Base-by-base conservation (phyloP, 2,113 vertebrate genomes). In the Sebastes schlegelii region DNA sequence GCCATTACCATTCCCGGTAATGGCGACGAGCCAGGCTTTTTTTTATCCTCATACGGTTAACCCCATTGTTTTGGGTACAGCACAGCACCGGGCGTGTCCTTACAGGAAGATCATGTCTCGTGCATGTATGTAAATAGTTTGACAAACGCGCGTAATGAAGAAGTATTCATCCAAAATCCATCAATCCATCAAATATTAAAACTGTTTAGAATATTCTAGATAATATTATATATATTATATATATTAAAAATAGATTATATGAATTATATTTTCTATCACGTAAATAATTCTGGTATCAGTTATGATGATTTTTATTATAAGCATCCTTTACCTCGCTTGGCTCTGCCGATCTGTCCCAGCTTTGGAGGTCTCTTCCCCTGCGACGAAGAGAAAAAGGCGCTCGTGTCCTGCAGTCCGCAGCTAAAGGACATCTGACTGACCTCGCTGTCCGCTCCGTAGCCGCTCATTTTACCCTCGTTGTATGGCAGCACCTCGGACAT, bases 401-500 rank as follows among this genome's bases (percentile, higher is more conserved):
- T 98, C 90, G 97, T 97, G 94, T 99, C 98, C 95, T 99, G 98
- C 88, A 99, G 97, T 92, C 98, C 98, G 95, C 98, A 99, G 95
- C 98, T 98, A 96, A 98, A 99, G 93, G 98, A 97, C 95, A 99
- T 96, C 90, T 99, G 97, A 72, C 95, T 96, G 91, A 97, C 97
- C 92, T 99, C 98, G 86, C 96, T 95, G 93, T 98, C 98, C 79
- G 96, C 94, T 90, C 97, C 97, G 89, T 97, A 99, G 94, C 97
- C 97, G 94, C 90, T 97, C 98, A 99, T 98, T 92, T 99, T 99
- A 87, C 98, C 97, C 94, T 99, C 98, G 94, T 95, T 96, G 95
- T 98, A 99, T 88, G 98, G 98, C 94, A 99, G 94, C 87, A 99
- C 97, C 93, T 99, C 98, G 90, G 98, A 99, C 98, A 99, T 99